Conservation (phyloP, 2,797 vertebrate genomes). For the Eulemur rubriventer region DNA sequence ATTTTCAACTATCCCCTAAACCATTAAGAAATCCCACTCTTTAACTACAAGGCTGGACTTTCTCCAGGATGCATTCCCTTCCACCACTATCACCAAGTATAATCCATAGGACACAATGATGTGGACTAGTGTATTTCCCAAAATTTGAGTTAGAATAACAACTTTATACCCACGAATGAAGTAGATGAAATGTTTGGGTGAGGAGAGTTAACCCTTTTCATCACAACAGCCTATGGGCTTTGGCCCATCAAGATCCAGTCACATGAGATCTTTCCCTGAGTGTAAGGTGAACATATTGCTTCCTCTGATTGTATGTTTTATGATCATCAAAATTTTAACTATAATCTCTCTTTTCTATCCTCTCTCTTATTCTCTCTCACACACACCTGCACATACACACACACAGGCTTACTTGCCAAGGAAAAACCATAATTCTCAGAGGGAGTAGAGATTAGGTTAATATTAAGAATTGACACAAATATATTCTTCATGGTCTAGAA, state of each 20-base stretch:
- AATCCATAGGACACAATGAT: not conserved
- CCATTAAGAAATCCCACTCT: not conserved
- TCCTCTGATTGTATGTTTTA: not conserved
- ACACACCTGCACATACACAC: not conserved
- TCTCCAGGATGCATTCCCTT: not conserved
- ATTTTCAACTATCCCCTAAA: not conserved
- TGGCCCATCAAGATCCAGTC: not conserved
- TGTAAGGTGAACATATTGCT: not conserved
- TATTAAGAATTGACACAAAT: not conserved
- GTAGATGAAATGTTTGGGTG: not conserved
- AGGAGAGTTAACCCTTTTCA: not conserved
- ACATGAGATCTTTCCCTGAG: not conserved
- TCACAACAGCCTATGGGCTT: not conserved
- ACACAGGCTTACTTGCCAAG: not conserved
- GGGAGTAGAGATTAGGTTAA: not conserved
- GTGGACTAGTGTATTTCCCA: not conserved
- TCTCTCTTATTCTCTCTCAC: not conserved
- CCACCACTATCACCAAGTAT: not conserved
- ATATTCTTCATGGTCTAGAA: not conserved
- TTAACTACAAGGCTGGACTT: not conserved
- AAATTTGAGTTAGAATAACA: not conserved
- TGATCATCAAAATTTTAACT: not conserved
- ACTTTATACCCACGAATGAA: not conserved
- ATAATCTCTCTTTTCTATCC: not conserved
- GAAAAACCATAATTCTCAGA: not conserved